Evolutionary conservation across 1,140 invertebrate genomes (phyloP).

Genomic region (Pectinophora gossypiella): DNA sequence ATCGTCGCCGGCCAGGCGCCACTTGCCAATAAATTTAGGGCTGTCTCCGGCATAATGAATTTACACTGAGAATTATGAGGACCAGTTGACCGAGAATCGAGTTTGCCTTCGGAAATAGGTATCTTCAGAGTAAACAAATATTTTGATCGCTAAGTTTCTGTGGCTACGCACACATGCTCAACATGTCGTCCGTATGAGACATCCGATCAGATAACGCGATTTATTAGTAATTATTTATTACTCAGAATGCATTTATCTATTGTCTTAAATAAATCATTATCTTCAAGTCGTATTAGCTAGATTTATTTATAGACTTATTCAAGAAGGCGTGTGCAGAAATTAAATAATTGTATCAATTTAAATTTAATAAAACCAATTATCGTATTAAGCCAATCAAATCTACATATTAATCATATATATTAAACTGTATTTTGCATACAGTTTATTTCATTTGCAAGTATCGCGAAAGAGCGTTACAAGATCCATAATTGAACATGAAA

Average conservation of each 20-base stretch:
- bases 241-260: neutral
- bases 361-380: neutral
- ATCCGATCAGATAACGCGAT: neutral
- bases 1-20: constrained; percentile 58
- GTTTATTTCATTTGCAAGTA: neutral
- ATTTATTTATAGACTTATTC: no score
- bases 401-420: neutral
- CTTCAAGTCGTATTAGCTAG: no score
- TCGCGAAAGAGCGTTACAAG: neutral
- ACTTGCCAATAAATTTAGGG: constrained; percentile 68
- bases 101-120: neutral
- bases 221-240: neutral
- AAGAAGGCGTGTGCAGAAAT: neutral
- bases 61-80: constrained; percentile 61
- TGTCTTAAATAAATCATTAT: no score
- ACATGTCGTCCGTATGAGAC: neutral
- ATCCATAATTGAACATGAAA: neutral
- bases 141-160: neutral
- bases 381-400: neutral
- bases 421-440: neutral
- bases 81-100: constrained; percentile 17
- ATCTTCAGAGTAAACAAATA: neutral
- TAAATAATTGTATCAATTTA: neutral
- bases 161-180: neutral
- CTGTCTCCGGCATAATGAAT: constrained; percentile 65